These are phyloP conservation scores for Gnathonemus longibarbis DNA, from an alignment of 2,113 vertebrate genomes.

Conservation along the genomic window DNA sequence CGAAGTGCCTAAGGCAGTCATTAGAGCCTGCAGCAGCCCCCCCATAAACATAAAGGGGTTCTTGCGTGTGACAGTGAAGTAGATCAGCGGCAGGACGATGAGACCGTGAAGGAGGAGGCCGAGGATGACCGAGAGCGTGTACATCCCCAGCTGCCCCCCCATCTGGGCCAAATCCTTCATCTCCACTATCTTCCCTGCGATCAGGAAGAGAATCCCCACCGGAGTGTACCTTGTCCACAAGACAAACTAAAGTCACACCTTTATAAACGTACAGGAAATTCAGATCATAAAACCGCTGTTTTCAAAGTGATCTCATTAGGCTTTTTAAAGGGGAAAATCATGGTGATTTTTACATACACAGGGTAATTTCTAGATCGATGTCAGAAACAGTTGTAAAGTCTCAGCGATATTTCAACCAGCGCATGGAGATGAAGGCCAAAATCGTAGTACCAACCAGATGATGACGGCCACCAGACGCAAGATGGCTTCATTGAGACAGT, in stretches of 20 bases:
- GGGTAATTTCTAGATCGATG: not conserved
- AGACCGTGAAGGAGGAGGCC: constrained; percentile 87
- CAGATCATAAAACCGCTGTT: not conserved
- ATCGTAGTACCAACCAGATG: constrained; percentile 78
- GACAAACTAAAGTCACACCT: not conserved
- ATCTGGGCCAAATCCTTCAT: constrained; percentile 87
- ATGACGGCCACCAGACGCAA: constrained; percentile 92
- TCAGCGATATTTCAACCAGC: not conserved
- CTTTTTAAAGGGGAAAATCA: not conserved
- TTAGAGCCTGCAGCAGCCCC: constrained; percentile 85
- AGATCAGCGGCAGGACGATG: constrained; percentile 81
- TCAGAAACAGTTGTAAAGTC: not conserved
- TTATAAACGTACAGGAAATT: not conserved
- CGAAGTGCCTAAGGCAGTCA: constrained; percentile 90
- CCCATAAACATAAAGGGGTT: constrained; percentile 84
- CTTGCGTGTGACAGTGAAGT: constrained; percentile 80
- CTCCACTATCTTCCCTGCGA: constrained; percentile 93
- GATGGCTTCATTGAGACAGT: constrained; percentile 93
- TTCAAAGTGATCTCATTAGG: not conserved
- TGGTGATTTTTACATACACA: not conserved
- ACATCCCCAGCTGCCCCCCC: constrained; percentile 92
- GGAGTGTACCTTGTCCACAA: constrained; percentile 77
- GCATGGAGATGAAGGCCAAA: not conserved
- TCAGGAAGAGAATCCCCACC: constrained; percentile 90
- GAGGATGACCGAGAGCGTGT: constrained; percentile 81